Evolutionary conservation across 23 tunicate species (phyloP).

Genomic region (Halocynthia roretzi): DNA sequence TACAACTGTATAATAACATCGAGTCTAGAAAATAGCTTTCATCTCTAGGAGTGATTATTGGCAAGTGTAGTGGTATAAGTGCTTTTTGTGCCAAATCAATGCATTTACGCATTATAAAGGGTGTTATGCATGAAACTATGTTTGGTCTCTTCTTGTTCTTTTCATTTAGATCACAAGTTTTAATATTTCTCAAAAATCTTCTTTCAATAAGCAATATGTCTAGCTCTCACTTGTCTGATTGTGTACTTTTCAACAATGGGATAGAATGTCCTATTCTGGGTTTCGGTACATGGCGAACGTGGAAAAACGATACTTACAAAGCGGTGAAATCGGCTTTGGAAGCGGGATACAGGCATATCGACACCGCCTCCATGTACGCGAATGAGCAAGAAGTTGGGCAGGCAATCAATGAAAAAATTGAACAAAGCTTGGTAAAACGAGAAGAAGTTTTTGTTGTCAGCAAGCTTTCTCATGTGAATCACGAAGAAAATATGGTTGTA

Average conservation of each 20-base stretch:
- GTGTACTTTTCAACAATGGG: conserved; percentile 46
- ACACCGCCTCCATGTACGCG: conserved; percentile 61
- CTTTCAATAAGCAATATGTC: too few species aligned
- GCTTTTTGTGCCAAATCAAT: too few species aligned
- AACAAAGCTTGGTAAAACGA: conserved; percentile 31
- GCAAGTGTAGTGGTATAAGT: too few species aligned
- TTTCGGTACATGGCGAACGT: conserved; percentile 55
- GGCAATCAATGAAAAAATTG: conserved; percentile 47
- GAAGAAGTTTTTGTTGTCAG: conserved; percentile 79
- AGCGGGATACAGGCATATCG: conserved; percentile 87
- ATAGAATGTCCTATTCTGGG: conserved; percentile 59
- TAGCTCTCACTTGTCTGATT: too few species aligned
- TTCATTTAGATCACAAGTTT: too few species aligned
- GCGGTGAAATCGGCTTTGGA: conserved; percentile 52
- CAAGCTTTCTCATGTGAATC: conserved; percentile 58
- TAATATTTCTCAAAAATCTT: too few species aligned
- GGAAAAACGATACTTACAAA: conserved; percentile 28
- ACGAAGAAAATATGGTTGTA: conserved; percentile 58
- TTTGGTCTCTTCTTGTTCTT: too few species aligned
- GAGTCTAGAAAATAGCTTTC: too few species aligned
- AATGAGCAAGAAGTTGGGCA: conserved; percentile 78
- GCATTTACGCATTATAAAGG: too few species aligned
- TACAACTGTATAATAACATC: too few species aligned
- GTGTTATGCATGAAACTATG: too few species aligned
- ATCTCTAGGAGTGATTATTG: too few species aligned